These are phyloP conservation scores for Latheticus oryzae DNA, from an alignment of 2,888 invertebrate genomes.

Conservation along the genomic window DNA sequence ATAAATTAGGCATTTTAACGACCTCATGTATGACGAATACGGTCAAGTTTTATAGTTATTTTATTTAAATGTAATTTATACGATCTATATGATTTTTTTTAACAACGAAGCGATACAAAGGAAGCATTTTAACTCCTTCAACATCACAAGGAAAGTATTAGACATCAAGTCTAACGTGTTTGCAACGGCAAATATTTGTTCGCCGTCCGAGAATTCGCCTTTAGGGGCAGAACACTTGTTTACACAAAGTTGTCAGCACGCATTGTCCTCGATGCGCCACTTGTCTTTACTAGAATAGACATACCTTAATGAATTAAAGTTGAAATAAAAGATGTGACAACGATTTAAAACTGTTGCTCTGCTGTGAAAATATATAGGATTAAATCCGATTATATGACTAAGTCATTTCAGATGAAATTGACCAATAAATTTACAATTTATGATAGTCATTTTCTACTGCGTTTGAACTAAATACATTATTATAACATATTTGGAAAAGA, in stretches of 20 bases:
- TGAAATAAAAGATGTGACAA: too few relatives aligned
- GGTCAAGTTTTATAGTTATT: constrained; percentile 41
- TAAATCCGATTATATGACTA: too few relatives aligned
- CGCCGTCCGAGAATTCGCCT: constrained; percentile 29
- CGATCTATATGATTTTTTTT: constrained; percentile 19
- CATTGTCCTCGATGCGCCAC: constrained; percentile 27
- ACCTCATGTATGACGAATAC: constrained; percentile 18
- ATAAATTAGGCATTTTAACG: constrained; percentile 39
- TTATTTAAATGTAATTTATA: constrained; percentile 35
- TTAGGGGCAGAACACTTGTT: constrained; percentile 27
- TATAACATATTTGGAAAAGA: background rate
- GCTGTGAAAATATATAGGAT: too few relatives aligned
- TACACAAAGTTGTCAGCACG: constrained; percentile 35
- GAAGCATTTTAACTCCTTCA: constrained; percentile 21
- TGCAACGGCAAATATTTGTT: constrained; percentile 37
- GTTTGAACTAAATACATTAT: background rate
- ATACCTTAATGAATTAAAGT: constrained; percentile 33
- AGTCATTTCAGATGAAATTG: background rate
- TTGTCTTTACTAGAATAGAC: constrained; percentile 16
- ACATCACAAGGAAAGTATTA: constrained; percentile 24
- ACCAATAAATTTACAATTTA: background rate
- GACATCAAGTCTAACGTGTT: constrained; percentile 37
- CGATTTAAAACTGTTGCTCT: too few relatives aligned
- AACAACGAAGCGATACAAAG: constrained; percentile 10
- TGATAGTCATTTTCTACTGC: background rate